Conservation (phyloP, 2,888 invertebrate species). For the Zelleria hepariella region DNA sequence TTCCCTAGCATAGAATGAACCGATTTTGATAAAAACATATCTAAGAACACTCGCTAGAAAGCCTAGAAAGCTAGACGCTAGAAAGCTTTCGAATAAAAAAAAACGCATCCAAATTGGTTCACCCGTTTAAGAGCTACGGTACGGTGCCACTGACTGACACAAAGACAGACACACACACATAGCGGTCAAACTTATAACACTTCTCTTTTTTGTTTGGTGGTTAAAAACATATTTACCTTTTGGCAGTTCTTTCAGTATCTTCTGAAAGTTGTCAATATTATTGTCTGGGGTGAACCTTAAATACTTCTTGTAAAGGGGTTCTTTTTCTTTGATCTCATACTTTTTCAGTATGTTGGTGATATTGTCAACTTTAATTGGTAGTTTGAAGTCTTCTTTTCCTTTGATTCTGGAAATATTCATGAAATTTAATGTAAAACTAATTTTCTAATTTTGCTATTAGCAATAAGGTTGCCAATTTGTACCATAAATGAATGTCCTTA, state of each 20-base stretch:
- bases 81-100: too few relatives aligned
- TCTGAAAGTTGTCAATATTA: slow-evolving; percentile 48
- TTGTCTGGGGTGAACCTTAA: slow-evolving; percentile 46
- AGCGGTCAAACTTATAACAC: neutral
- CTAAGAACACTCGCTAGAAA: too few relatives aligned
- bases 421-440: neutral
- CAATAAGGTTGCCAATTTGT: too few relatives aligned
- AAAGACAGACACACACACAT: too few relatives aligned
- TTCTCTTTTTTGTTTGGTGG: neutral
- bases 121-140: too few relatives aligned
- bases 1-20: too few relatives aligned
- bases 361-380: neutral
- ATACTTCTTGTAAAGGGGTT: slow-evolving; percentile 45
- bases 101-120: too few relatives aligned
- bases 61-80: too few relatives aligned
- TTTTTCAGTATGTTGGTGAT: slow-evolving; percentile 25
- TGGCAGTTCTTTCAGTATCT: slow-evolving; percentile 51
- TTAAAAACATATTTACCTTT: slow-evolving; percentile 35
- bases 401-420: neutral
- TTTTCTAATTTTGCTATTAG: too few relatives aligned
- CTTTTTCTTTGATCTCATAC: slow-evolving; percentile 29
- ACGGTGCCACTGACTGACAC: too few relatives aligned
- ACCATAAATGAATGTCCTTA: too few relatives aligned
- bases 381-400: neutral
- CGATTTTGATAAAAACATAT: too few relatives aligned